A percentile compares a stretch with the other conserved stretches of the same genome.
Conservation (phyloP, 2,113 vertebrate genomes). For the Desmodus rotundus region DNA sequence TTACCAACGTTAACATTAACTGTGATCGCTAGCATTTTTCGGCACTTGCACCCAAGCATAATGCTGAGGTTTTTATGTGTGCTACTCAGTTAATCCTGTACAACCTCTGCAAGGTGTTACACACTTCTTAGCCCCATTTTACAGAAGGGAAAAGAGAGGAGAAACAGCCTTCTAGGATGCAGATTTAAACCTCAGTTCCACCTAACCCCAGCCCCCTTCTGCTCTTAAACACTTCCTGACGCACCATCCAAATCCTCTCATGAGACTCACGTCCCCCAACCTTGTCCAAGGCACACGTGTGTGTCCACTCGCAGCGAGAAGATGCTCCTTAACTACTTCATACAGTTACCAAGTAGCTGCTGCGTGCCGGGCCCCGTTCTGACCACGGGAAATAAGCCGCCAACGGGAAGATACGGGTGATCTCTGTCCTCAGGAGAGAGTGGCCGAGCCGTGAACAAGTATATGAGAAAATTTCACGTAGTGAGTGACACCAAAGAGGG, state of each 20-base stretch:
- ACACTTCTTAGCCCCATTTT: background rate
- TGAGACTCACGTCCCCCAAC: background rate
- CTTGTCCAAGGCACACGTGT: background rate
- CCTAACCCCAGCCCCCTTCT: background rate
- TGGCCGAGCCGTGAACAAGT: background rate
- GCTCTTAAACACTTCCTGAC: background rate
- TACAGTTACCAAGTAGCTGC: background rate
- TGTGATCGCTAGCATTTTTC: background rate
- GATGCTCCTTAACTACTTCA: background rate
- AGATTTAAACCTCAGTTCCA: background rate
- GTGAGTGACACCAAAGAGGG: background rate
- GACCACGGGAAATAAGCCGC: background rate
- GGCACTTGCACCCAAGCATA: background rate
- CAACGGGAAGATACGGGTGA: background rate
- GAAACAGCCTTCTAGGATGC: background rate
- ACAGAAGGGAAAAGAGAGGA: background rate
- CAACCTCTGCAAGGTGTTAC: background rate
- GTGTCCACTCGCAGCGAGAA: too few species aligned
- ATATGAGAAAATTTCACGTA: background rate
- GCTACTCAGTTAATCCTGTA: background rate
- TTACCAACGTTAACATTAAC: background rate
- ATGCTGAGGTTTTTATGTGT: background rate
- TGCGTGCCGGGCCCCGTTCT: fast-evolving
- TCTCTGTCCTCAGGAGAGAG: background rate
- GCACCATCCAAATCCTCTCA: background rate